Evolutionary conservation across 2,797 vertebrate species (phyloP).

Genomic region (Rhyacichthys aspro): DNA sequence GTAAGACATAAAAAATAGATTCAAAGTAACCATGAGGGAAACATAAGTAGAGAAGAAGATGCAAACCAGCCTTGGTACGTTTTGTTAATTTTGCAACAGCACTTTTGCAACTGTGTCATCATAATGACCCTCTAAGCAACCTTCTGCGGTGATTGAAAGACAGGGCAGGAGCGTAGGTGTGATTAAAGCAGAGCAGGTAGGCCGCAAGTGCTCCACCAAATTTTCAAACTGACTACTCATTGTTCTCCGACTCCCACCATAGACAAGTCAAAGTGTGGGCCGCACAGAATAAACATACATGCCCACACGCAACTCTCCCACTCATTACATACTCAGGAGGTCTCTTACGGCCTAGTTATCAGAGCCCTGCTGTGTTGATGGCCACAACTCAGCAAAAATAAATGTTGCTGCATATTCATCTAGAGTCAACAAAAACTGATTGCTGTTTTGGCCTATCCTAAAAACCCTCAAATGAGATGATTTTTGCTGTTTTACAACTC

Average conservation of each 20-base stretch:
- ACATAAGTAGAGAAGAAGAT: neutral
- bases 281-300: slow-evolving; percentile 40
- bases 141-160: slow-evolving; percentile 31
- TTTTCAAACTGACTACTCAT: slow-evolving; percentile 65
- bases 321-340: slow-evolving; percentile 58
- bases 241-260: slow-evolving; percentile 52
- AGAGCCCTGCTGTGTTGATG: slow-evolving; percentile 29
- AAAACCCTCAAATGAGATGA: too few relatives aligned
- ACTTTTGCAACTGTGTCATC: neutral
- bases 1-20: slow-evolving; percentile 1
- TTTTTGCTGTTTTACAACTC: neutral
- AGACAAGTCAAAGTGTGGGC: slow-evolving; percentile 65
- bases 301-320: slow-evolving; percentile 65
- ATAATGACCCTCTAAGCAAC: slow-evolving; percentile 10
- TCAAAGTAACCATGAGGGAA: neutral
- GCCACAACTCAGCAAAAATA: slow-evolving; percentile 14
- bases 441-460: too few relatives aligned
- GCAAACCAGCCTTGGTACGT: slow-evolving; percentile 1
- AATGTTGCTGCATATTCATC: neutral
- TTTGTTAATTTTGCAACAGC: neutral
- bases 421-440: neutral
- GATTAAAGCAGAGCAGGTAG: slow-evolving; percentile 56
- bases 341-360: slow-evolving; percentile 40
- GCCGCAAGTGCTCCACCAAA: slow-evolving; percentile 62
- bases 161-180: slow-evolving; percentile 56